Conservation (phyloP, 2,888 invertebrate genomes). For the Lobophora halterata region DNA sequence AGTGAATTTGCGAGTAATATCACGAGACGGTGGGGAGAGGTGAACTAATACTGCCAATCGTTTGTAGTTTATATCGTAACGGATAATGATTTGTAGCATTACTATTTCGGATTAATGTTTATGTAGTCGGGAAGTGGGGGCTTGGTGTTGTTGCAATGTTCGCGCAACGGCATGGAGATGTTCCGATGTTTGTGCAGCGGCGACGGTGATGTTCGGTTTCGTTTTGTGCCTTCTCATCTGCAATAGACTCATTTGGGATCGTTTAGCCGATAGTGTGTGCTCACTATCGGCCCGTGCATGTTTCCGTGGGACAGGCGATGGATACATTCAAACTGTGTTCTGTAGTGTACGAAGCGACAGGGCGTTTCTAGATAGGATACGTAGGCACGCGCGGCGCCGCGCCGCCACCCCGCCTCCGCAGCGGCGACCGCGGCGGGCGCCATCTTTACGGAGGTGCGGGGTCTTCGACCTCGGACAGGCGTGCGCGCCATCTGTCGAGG, state of each 20-base stretch:
- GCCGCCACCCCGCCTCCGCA: slow-evolving; percentile 34
- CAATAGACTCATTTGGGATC: slow-evolving; percentile 27
- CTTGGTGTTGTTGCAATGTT: slow-evolving; percentile 43
- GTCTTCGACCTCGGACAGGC: slow-evolving; percentile 47
- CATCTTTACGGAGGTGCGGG: slow-evolving; percentile 23
- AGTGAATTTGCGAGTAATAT: slow-evolving; percentile 47
- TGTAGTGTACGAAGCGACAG: slow-evolving; percentile 74
- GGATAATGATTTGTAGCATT: slow-evolving; percentile 73
- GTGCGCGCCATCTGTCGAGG: slow-evolving; percentile 56
- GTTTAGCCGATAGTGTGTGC: slow-evolving; percentile 33
- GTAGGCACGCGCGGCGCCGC: slow-evolving; percentile 50
- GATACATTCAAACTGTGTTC: slow-evolving; percentile 75
- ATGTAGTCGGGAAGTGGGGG: slow-evolving; percentile 65
- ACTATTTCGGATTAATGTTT: slow-evolving; percentile 74
- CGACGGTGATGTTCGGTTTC: slow-evolving; percentile 27
- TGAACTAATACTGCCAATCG: slow-evolving; percentile 78
- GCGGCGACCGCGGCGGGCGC: slow-evolving; percentile 19
- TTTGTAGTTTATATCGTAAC: slow-evolving; percentile 73
- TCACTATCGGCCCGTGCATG: slow-evolving; percentile 53
- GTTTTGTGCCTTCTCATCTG: slow-evolving; percentile 38
- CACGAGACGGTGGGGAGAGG: slow-evolving; percentile 55
- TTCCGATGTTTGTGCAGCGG: slow-evolving; percentile 11
- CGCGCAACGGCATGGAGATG: slow-evolving; percentile 18
- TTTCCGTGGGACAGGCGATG: slow-evolving; percentile 66
- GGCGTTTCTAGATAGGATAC: slow-evolving; percentile 72